These are phyloP conservation scores for Pogonocichla stellata DNA, from an alignment of 2,113 vertebrate species.

Conservation along the genomic window DNA sequence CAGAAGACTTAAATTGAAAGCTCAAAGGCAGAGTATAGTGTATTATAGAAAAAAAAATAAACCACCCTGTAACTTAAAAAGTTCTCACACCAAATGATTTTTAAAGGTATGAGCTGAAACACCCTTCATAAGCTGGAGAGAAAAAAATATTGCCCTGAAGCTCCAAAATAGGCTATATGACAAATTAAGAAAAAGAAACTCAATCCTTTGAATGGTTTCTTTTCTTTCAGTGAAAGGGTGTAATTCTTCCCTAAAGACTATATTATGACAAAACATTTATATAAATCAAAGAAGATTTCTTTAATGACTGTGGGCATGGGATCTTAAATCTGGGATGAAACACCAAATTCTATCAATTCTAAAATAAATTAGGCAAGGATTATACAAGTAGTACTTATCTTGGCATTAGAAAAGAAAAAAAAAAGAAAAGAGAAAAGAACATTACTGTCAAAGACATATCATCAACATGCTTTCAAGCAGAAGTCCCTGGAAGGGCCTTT, in stretches of 20 bases:
- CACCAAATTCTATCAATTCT: constrained; percentile 63
- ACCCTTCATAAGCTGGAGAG: constrained; percentile 58
- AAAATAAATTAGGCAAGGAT: constrained; percentile 60
- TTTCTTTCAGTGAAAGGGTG: constrained; percentile 65
- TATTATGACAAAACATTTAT: constrained; percentile 58
- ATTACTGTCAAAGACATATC: constrained; percentile 1
- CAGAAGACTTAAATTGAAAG: constrained; percentile 78
- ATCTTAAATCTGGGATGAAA: constrained; percentile 65
- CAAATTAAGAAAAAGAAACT: constrained; percentile 50
- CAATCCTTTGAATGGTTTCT: constrained; percentile 60
- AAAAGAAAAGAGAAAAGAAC: not conserved
- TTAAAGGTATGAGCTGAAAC: constrained; percentile 73
- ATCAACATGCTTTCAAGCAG: constrained; percentile 3
- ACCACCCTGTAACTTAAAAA: constrained; percentile 58
- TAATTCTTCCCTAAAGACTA: constrained; percentile 62
- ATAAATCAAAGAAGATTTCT: constrained; percentile 63
- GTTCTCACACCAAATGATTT: constrained; percentile 76
- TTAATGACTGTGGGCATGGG: constrained; percentile 31
- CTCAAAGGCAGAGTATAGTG: constrained; percentile 69
- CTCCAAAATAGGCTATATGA: constrained; percentile 54
- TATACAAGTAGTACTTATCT: constrained; percentile 47
- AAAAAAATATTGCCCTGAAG: constrained; percentile 60
- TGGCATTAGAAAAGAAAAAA: constrained; percentile 32
- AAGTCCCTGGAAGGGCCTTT: not conserved
- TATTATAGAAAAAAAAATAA: not conserved